phyloP scores from a whole-genome alignment of 2,113 vertebrate genomes.

The Onychostruthus taczanowskii region DNA sequence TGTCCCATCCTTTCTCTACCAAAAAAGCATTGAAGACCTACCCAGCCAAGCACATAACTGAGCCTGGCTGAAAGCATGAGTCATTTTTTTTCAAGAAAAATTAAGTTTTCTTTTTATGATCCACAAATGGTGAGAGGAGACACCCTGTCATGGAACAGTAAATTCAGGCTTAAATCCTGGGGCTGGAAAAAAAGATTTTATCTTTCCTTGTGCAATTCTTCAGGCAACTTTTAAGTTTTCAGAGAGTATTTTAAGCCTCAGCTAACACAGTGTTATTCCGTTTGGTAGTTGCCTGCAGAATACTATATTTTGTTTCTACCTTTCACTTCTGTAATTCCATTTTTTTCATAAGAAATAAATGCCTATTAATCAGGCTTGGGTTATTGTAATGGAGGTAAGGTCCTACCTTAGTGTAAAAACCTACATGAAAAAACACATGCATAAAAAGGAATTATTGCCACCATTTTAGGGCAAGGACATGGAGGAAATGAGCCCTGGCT shows the following conservation, averaged over 20 bases:
- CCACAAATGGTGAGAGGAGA: not conserved
- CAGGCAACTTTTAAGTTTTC: slow-evolving; percentile 22
- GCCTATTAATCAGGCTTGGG: not conserved
- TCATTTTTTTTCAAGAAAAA: slow-evolving; percentile 10
- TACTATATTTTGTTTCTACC: not conserved
- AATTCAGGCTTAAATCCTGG: slow-evolving; percentile 17
- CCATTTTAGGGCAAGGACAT: not conserved
- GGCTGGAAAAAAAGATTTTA: not conserved
- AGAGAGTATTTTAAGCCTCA: not conserved
- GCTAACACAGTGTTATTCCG: not conserved
- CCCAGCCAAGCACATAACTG: not conserved
- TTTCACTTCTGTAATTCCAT: not conserved
- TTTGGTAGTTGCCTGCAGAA: not conserved
- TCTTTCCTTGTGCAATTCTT: slow-evolving; percentile 12
- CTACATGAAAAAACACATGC: not conserved
- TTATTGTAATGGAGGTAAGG: not conserved
- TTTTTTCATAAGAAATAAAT: not conserved
- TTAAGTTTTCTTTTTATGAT: slow-evolving; percentile 15
- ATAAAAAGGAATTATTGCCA: not conserved
- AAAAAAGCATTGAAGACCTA: not conserved
- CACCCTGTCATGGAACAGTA: slow-evolving; percentile 9
- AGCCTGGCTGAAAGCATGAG: not conserved
- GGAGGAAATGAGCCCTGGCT: not conserved
- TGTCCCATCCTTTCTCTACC: not conserved
- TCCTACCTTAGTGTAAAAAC: not conserved